These are phyloP conservation scores for Psilopogon haemacephalus DNA, from an alignment of 2,113 vertebrate genomes.

Conservation along the genomic window DNA sequence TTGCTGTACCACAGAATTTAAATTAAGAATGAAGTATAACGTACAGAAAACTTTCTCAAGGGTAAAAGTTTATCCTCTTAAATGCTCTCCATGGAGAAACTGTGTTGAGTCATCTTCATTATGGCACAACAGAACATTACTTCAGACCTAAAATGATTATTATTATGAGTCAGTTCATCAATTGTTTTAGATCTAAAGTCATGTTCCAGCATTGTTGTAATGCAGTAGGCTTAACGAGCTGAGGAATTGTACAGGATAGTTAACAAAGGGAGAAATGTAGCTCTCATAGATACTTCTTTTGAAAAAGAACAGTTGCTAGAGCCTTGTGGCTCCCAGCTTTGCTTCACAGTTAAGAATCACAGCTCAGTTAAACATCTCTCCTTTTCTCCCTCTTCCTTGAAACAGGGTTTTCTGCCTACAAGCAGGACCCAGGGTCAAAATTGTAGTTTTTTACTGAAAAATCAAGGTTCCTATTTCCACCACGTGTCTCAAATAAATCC, in stretches of 20 bases:
- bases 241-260: background rate
- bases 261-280: background rate
- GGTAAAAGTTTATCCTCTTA: slow-evolving; percentile 25
- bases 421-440: background rate
- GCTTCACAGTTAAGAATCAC: background rate
- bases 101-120: slow-evolving; percentile 45
- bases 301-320: background rate
- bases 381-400: background rate
- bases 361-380: background rate
- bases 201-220: slow-evolving; percentile 43
- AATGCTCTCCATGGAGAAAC: background rate
- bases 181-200: slow-evolving; percentile 35
- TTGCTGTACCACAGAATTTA: background rate
- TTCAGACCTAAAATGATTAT: slow-evolving; percentile 55
- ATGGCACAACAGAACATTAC: slow-evolving; percentile 18
- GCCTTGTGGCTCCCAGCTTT: background rate
- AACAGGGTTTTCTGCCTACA: background rate
- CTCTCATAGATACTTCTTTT: background rate
- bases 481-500: background rate
- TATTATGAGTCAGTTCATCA: slow-evolving; percentile 51
- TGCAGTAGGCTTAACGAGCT: background rate
- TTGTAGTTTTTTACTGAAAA: background rate
- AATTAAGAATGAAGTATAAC: background rate
- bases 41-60: background rate
- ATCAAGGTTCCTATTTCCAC: background rate